A percentile compares a stretch with the other conserved stretches of the same genome.
Conservation (phyloP, 1,140 invertebrate genomes). For the Hirudo medicinalis region DNA sequence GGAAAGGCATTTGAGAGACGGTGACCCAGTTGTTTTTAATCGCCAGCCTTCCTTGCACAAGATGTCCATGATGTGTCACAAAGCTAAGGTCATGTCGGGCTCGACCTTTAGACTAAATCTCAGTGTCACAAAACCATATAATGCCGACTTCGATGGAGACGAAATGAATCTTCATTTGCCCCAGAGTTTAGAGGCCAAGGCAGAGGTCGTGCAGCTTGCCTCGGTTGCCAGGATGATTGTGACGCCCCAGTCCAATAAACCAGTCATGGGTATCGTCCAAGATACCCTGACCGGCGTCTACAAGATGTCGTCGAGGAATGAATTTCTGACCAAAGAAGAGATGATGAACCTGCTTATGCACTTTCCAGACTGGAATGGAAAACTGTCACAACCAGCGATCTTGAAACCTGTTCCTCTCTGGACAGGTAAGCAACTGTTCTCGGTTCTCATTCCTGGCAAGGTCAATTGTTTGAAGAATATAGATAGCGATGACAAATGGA, state of each 20-base stretch:
- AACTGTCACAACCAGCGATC: constrained; percentile 89
- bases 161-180: constrained; percentile 99
- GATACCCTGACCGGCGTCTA: constrained; percentile 94
- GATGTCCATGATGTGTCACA: constrained; percentile 99
- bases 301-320: constrained; percentile 99
- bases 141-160: constrained; percentile 99
- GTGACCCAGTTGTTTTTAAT: constrained; percentile 98
- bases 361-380: constrained; percentile 95
- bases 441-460: constrained; percentile 80
- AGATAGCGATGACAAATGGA: constrained; percentile 97
- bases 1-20: constrained; percentile 91
- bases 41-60: constrained; percentile 98
- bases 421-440: constrained; percentile 94
- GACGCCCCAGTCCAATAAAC: constrained; percentile 51
- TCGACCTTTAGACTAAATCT: constrained; percentile 91
- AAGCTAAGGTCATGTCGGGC: constrained; percentile 89
- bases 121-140: constrained; percentile 92
- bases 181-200: constrained; percentile 92
- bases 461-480: constrained; percentile 97
- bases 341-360: constrained; percentile 99
- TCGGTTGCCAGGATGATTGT: constrained; percentile 95
- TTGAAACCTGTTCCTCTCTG: constrained; percentile 63
- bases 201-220: constrained; percentile 91
- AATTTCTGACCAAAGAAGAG: constrained; percentile 76
- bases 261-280: constrained; percentile 99